Evolutionary conservation across 2,113 vertebrate genomes (phyloP).

Genomic region (Ictidomys tridecemlineatus): DNA sequence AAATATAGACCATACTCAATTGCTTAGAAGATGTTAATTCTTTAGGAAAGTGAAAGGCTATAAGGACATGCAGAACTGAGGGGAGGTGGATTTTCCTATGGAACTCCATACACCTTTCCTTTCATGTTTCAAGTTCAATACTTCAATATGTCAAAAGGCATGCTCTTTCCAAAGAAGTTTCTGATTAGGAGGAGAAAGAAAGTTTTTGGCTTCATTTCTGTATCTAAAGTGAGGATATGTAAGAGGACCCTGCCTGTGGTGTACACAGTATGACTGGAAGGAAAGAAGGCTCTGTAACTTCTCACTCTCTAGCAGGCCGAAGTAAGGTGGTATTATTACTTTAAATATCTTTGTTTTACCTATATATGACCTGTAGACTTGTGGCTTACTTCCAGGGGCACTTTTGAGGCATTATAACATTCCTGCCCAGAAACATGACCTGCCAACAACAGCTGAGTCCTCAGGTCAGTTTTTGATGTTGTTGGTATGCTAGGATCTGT

Average conservation of each 20-base stretch:
- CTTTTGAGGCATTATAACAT: neutral
- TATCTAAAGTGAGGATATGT: neutral
- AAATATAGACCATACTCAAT: neutral
- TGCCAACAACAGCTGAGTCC: neutral
- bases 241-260: neutral
- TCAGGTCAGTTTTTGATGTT: constrained; percentile 29
- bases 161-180: constrained; percentile 51
- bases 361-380: neutral
- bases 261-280: neutral
- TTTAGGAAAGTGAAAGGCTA: neutral
- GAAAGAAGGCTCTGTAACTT: neutral
- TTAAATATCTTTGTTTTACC: constrained; percentile 12
- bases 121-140: neutral
- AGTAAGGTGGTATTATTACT: neutral
- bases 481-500: neutral
- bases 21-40: constrained; percentile 17
- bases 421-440: constrained; percentile 1
- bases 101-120: neutral
- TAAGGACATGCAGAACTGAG: constrained; percentile 27
- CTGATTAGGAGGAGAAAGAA: neutral
- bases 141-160: neutral
- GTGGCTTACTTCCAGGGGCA: neutral
- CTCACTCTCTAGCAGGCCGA: neutral
- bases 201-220: constrained; percentile 38
- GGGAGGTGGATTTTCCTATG: constrained; percentile 18